phyloP scores from a whole-genome alignment of 2,797 vertebrate species.

The Pogoniulus pusillus region DNA sequence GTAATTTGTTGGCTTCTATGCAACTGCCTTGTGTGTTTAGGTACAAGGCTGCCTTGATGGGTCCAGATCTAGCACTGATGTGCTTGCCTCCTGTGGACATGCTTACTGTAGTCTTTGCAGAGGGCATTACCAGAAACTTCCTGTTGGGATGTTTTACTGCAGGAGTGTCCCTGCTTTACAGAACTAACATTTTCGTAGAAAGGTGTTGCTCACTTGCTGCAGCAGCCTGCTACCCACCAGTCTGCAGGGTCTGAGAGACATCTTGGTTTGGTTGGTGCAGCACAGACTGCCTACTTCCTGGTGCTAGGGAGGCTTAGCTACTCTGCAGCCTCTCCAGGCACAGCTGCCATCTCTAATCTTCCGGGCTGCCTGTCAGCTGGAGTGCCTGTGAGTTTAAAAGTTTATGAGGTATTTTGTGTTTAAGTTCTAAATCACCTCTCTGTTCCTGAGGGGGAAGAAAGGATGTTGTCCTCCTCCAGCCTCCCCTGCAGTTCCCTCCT shows the following conservation, averaged over 20 bases:
- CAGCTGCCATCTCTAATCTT: background rate
- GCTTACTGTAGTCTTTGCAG: background rate
- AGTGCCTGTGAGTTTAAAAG: background rate
- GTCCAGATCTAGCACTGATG: background rate
- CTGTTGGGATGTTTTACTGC: background rate
- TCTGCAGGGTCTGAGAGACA: background rate
- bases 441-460: background rate
- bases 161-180: background rate
- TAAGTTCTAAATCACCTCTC: background rate
- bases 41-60: background rate
- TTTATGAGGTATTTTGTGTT: background rate
- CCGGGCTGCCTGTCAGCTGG: background rate
- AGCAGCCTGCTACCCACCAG: background rate
- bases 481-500: background rate
- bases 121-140: background rate
- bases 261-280: background rate
- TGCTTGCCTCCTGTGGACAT: fast-evolving
- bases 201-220: background rate
- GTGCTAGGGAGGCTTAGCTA: background rate
- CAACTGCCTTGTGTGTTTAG: background rate
- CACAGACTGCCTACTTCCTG: background rate
- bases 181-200: background rate
- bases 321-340: background rate
- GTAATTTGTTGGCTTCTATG: background rate
- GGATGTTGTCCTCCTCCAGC: background rate